A percentile compares a stretch with the other conserved stretches of the same genome.
Evolutionary conservation across 2,797 vertebrate species (phyloP).

Genomic region (Tiaroga cobitis): DNA sequence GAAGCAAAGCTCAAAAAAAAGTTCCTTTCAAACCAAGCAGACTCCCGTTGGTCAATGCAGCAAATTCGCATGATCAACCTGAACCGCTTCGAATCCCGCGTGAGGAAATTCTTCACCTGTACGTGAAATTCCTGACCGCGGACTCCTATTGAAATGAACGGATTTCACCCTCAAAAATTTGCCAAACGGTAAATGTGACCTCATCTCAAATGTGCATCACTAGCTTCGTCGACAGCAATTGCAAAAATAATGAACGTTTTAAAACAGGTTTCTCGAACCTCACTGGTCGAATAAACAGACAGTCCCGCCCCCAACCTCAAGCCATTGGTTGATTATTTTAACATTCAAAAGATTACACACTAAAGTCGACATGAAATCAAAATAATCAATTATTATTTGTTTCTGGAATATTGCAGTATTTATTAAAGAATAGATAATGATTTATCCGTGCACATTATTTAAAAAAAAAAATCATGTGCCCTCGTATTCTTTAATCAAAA

Average conservation of each 20-base stretch:
- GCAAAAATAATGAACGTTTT: not conserved
- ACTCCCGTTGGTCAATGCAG: too few species aligned
- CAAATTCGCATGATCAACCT: not conserved
- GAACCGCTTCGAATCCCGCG: not conserved
- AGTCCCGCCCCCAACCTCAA: not conserved
- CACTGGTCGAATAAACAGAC: not conserved
- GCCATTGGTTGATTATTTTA: not conserved
- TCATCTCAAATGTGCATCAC: not conserved
- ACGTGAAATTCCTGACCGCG: not conserved
- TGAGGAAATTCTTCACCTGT: not conserved
- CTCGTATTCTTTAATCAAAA: not conserved
- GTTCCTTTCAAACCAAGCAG: too few species aligned
- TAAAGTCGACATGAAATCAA: constrained; percentile 7
- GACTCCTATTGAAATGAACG: not conserved
- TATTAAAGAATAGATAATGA: not conserved
- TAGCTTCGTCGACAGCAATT: not conserved
- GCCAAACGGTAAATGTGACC: not conserved
- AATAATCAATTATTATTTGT: not conserved
- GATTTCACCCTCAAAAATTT: not conserved
- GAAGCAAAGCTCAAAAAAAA: too few species aligned
- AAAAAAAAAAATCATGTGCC: too few species aligned
- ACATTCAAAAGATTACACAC: not conserved
- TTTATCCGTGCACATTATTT: not conserved
- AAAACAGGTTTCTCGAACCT: not conserved
- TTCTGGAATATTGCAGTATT: constrained; percentile 12